phyloP scores from a whole-genome alignment of 2,113 vertebrate species.

The Larimichthys polyactis region DNA sequence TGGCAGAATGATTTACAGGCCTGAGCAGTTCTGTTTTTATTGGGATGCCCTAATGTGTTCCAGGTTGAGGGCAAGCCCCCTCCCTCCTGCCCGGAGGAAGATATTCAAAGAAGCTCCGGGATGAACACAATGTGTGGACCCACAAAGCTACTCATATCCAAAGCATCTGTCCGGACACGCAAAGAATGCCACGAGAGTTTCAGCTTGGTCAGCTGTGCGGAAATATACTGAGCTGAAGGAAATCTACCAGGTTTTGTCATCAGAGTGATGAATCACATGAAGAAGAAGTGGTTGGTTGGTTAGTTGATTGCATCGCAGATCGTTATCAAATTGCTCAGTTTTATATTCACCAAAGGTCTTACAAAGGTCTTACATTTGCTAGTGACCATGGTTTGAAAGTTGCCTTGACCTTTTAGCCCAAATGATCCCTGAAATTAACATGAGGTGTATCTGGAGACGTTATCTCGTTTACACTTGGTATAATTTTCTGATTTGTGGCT shows the following conservation, averaged over 20 bases:
- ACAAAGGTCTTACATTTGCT: neutral
- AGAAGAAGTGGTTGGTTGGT: neutral
- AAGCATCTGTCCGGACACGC: constrained; percentile 23
- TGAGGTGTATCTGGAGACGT: neutral
- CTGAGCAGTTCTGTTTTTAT: constrained; percentile 13
- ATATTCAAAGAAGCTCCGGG: constrained; percentile 10
- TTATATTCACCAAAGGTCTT: neutral
- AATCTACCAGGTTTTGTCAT: neutral
- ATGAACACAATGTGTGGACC: constrained; percentile 43
- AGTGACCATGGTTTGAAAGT: no score
- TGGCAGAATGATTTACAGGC: constrained; percentile 28
- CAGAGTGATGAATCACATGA: neutral
- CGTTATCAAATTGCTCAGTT: neutral
- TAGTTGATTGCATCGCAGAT: neutral
- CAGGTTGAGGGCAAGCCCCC: neutral
- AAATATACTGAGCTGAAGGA: constrained; percentile 14
- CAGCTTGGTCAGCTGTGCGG: constrained; percentile 26
- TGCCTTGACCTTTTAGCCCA: neutral
- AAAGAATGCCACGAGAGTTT: constrained; percentile 28
- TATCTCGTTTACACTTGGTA: neutral
- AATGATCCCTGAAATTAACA: no score
- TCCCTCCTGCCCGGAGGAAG: constrained; percentile 15
- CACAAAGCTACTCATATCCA: neutral
- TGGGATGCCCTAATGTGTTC: constrained; percentile 2
- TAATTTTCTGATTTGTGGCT: no score